phyloP scores from a whole-genome alignment of 2,113 vertebrate genomes.

The Albula glossodonta region DNA sequence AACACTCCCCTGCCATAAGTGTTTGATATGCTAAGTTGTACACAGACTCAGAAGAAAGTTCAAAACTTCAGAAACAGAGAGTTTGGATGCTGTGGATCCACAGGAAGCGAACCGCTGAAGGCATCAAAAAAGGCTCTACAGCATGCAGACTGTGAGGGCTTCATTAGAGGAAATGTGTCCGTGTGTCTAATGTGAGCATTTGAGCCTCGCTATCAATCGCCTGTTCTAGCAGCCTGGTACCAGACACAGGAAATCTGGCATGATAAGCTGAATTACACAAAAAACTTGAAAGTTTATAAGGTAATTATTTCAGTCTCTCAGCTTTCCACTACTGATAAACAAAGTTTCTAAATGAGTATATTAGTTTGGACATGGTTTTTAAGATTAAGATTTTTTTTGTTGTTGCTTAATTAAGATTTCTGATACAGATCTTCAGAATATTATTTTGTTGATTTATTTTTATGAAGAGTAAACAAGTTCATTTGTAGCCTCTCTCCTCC shows the following conservation, averaged over 20 bases:
- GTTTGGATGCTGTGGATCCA: background rate
- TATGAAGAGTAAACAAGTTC: background rate
- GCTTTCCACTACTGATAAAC: no score
- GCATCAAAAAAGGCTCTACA: background rate
- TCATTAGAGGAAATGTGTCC: constrained; percentile 18
- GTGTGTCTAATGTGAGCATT: constrained; percentile 17
- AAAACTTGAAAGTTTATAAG: background rate
- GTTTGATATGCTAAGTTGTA: background rate
- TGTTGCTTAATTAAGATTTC: background rate
- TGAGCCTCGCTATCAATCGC: constrained; percentile 17
- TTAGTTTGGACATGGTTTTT: no score
- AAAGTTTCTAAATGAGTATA: background rate
- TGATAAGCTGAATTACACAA: background rate
- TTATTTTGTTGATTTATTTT: constrained; percentile 22
- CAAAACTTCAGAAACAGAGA: background rate
- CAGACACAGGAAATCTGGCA: background rate
- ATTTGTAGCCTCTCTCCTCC: background rate
- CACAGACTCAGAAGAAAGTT: background rate
- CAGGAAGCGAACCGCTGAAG: background rate
- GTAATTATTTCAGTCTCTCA: background rate
- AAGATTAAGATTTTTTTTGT: no score
- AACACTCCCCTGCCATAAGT: background rate
- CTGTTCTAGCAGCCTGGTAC: background rate
- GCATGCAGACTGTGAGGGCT: constrained; percentile 7
- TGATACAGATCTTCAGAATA: constrained; percentile 2